phyloP scores from a whole-genome alignment of 1,140 invertebrate species.

The Pseudoatta argentina region DNA sequence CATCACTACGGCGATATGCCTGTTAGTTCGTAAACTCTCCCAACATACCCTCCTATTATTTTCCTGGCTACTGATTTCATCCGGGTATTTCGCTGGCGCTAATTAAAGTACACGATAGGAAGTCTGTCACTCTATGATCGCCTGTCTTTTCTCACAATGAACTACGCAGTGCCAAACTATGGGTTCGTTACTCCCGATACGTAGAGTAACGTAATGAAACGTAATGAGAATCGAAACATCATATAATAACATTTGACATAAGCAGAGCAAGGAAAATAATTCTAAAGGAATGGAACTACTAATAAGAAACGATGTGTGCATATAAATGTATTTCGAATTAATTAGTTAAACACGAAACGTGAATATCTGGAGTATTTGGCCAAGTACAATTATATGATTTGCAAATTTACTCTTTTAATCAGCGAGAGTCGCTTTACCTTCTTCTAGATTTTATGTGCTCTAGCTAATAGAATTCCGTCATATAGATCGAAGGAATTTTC shows the following conservation, averaged over 20 bases:
- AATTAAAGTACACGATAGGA: slow-evolving; percentile 70
- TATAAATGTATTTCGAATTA: slow-evolving; percentile 28
- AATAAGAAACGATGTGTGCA: not conserved
- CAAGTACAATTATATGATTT: slow-evolving; percentile 41
- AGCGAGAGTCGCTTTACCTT: slow-evolving; percentile 1
- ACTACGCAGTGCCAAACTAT: not conserved
- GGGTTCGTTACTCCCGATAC: not conserved
- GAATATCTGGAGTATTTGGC: slow-evolving; percentile 3
- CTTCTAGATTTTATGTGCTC: slow-evolving; percentile 47
- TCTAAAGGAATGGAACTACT: not conserved
- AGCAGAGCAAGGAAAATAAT: slow-evolving; percentile 5
- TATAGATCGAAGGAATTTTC: slow-evolving; percentile 46
- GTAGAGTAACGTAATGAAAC: slow-evolving; percentile 3
- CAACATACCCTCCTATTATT: slow-evolving; percentile 63
- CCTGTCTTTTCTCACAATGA: slow-evolving; percentile 57
- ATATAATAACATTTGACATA: slow-evolving; percentile 18
- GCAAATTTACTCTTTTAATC: slow-evolving; percentile 37
- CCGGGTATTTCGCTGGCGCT: slow-evolving; percentile 58
- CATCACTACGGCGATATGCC: slow-evolving; percentile 59
- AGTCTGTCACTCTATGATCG: slow-evolving; percentile 59
- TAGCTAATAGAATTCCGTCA: slow-evolving; percentile 45
- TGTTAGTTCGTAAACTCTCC: slow-evolving; percentile 64
- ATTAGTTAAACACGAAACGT: slow-evolving; percentile 40
- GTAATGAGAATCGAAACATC: slow-evolving; percentile 4
- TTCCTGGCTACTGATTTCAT: slow-evolving; percentile 71